Evolutionary conservation across 2,113 vertebrate genomes (phyloP).

Genomic region (Herpetotheres cachinnans): DNA sequence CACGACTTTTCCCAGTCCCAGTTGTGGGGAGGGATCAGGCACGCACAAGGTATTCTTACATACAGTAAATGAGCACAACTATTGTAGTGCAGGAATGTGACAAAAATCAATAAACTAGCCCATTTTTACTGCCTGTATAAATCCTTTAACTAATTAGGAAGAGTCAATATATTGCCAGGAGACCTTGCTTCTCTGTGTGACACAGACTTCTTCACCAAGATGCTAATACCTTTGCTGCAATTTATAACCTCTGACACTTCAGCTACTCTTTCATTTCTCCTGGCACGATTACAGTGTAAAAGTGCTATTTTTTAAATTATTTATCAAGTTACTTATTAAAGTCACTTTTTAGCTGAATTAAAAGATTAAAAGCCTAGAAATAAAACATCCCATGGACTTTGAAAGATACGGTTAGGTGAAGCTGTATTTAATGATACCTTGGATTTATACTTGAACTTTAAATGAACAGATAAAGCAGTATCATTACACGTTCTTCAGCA

Average conservation of each 20-base stretch:
- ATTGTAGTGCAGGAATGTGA: background rate
- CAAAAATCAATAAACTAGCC: slow-evolving; percentile 16
- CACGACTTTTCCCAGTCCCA: background rate
- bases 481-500: slow-evolving; percentile 51
- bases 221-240: slow-evolving; percentile 20
- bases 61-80: background rate
- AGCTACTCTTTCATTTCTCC: slow-evolving; percentile 37
- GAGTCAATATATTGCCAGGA: background rate
- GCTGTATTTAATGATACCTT: slow-evolving; percentile 54
- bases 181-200: background rate
- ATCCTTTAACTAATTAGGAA: slow-evolving; percentile 49
- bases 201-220: background rate
- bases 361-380: slow-evolving; percentile 49
- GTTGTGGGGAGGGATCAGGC: background rate
- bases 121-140: slow-evolving; percentile 37
- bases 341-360: slow-evolving; percentile 61
- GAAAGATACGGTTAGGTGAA: slow-evolving; percentile 49
- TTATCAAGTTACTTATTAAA: slow-evolving; percentile 50
- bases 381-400: slow-evolving; percentile 44
- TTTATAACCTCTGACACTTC: slow-evolving; percentile 53
- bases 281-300: slow-evolving; percentile 42
- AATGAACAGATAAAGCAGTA: slow-evolving; percentile 44
- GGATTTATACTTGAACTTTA: slow-evolving; percentile 62
- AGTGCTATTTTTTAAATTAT: slow-evolving; percentile 47
- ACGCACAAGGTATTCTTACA: background rate